Evolutionary conservation across 2,888 invertebrate genomes (phyloP), one percentile per base, ranked within the genome.

Genomic region (Melieria crassipennis): DNA sequence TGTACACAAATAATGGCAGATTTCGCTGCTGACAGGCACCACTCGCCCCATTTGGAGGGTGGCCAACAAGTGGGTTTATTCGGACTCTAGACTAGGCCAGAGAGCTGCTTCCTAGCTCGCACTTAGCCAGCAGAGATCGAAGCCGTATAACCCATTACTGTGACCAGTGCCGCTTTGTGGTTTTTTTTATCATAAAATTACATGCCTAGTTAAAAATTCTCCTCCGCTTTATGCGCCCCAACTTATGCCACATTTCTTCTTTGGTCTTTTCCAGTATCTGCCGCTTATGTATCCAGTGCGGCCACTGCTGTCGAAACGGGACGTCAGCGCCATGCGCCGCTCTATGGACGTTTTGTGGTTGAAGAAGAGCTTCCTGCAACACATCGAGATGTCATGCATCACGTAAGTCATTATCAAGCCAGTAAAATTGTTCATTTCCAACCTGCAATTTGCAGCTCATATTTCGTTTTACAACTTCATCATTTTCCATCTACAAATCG

Each of bases 261-360:
- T 42, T 55, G 58, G 50, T 65, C 70, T 56, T 55, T 79, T 79
- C 11, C 71, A 87, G 87, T 87, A 79, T 86, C 87, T 80, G 84
- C 87, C 80, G 84, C 84, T 79, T 87, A 87, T 81, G 87, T 85
- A 76, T 85, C 87, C 81, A 87, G 86, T 81, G 83, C 80, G 75
- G 83, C 85, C 77, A 81, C 81, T 78, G 85, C 81, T 67, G 82
- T 83, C 74, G 85, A 85, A 79, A 79, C 85, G 67, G 89, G 89
- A 78, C 87, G 89, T 77, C 89, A 91, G 86, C 90, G 92, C 85
- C 93, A 93, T 87, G 93, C 91, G 83, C 94, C 95, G 79, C 91
- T 96, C 81, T 96, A 96, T 88, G 96, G 96, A 81, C 91, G 96
- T 84, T 91, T 96, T 89, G 95, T 96, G 83, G 93, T 93, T 83